These are phyloP conservation scores for Eupeodes latifasciatus DNA, from an alignment of 2,888 invertebrate species.

Conservation along the genomic window DNA sequence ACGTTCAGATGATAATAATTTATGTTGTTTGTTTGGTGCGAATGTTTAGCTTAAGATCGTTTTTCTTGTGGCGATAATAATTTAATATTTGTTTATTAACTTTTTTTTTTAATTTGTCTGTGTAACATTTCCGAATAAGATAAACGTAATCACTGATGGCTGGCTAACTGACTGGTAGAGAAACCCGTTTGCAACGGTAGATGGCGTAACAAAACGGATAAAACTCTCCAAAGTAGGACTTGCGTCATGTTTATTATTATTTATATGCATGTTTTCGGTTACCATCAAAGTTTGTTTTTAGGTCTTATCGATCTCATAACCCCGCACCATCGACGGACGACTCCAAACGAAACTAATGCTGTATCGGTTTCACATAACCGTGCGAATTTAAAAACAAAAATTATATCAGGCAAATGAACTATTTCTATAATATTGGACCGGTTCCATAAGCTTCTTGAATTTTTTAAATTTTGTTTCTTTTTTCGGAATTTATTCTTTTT, in stretches of 20 bases:
- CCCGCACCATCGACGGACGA: not conserved
- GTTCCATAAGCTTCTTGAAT: conserved; percentile 49
- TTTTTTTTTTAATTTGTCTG: conserved; percentile 22
- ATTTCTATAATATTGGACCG: conserved; percentile 49
- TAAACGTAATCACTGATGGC: conserved; percentile 49
- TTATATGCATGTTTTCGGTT: conserved; percentile 12
- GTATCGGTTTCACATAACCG: conserved; percentile 60
- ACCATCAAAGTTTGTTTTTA: conserved; percentile 5
- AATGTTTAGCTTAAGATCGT: conserved; percentile 4
- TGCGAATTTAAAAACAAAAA: conserved; percentile 44
- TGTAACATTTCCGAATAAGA: conserved; percentile 67
- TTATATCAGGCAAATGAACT: conserved; percentile 58
- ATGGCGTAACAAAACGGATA: conserved; percentile 58
- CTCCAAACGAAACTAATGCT: not conserved
- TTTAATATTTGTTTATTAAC: not conserved
- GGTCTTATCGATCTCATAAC: not conserved
- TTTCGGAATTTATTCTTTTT: not conserved
- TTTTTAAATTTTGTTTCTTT: conserved; percentile 24
- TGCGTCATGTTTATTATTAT: conserved; percentile 44
- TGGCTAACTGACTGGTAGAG: conserved; percentile 27
- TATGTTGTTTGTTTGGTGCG: conserved; percentile 7
- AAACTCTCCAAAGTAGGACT: conserved; percentile 37
- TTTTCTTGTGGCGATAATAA: conserved; percentile 35
- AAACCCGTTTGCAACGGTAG: conserved; percentile 52
- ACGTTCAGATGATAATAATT: conserved; percentile 12